Base-by-base conservation (phyloP, 92 coral and sea anemone species). In the Parazoanthus darwini region DNA sequence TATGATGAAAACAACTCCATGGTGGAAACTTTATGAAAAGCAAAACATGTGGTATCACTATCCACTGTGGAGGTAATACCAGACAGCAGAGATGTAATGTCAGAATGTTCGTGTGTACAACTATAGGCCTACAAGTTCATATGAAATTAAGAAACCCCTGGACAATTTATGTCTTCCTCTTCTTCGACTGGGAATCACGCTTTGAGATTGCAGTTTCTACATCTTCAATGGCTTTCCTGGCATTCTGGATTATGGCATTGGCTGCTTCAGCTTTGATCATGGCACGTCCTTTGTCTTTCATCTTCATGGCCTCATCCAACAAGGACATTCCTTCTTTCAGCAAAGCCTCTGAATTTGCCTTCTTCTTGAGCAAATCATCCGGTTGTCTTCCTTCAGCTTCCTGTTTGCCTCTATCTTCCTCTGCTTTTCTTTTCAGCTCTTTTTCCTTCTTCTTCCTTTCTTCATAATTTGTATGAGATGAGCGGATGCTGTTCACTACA, bases 271-370 rank as follows among this genome's bases (percentile, higher is more conserved):
- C 86, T 81, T 81, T 81, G 75, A 81, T 81, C 74, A 81, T 81
- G 86, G 74, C 86, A 81, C 75, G 86, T 63, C 86, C 86, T 81
- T 81, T 81, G 86, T 63, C 86, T 81, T 81, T 81, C 86, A 81
- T 81, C 86, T 81, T 81, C 86, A 81, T 81, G 86, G 77, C 78
- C 86, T 82, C 86, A 67, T 43, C 78, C 86, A 82, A 82, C 77
- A 82, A 82, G 86, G 86, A 67, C 86, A 82, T 82, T 82, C 63
- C 86, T 82, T 82, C 77, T 82, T 82, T 82, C 86, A 82, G 86
- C 86, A 82, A 82, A 82, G 86, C 86, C 86, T 82, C 86, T 82
- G 86, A 82, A 82, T 82, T 82, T 82, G 86, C 86, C 77, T 82
- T 82, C 86, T 82, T 82, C 86, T 82, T 82, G 77, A 82, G 86